phyloP scores from a whole-genome alignment of 2,888 invertebrate species.

The Clivina fossor region DNA sequence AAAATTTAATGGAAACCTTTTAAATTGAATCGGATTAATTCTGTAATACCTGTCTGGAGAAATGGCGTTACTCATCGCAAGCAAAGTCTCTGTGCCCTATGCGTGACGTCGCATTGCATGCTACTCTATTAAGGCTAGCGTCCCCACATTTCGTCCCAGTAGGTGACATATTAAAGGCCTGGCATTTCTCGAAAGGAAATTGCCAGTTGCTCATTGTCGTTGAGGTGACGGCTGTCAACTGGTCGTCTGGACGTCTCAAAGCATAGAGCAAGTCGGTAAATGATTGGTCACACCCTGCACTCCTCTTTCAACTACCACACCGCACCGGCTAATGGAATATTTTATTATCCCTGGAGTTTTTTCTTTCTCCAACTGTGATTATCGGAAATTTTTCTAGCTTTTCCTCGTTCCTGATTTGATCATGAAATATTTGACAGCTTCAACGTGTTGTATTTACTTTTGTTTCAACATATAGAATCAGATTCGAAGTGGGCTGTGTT shows the following conservation, averaged over 20 bases:
- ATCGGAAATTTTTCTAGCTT: conserved; percentile 18
- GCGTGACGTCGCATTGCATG: conserved; percentile 9
- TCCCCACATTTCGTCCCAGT: conserved; percentile 17
- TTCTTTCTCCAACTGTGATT: conserved; percentile 17
- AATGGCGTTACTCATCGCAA: no score
- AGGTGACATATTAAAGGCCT: conserved; percentile 49
- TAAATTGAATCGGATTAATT: no score
- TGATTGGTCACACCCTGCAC: not conserved
- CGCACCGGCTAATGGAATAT: conserved; percentile 21
- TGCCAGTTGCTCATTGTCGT: conserved; percentile 44
- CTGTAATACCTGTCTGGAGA: no score
- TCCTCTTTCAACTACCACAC: not conserved
- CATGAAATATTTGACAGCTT: conserved; percentile 18
- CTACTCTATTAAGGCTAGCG: not conserved
- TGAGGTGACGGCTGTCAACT: conserved; percentile 12
- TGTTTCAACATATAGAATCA: no score
- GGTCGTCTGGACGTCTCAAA: conserved; percentile 7
- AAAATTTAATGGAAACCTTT: no score
- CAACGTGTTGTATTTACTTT: conserved; percentile 8
- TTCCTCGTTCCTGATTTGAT: conserved; percentile 17
- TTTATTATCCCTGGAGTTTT: conserved; percentile 21
- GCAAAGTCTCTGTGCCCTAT: no score
- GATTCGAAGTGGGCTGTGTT: no score
- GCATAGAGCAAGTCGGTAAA: conserved; percentile 4
- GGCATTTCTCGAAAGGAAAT: conserved; percentile 50